A percentile compares a stretch with the other conserved stretches of the same genome.
phyloP scores from a whole-genome alignment of 92 coral and sea anemone genomes.

The Phenganax subtilis region DNA sequence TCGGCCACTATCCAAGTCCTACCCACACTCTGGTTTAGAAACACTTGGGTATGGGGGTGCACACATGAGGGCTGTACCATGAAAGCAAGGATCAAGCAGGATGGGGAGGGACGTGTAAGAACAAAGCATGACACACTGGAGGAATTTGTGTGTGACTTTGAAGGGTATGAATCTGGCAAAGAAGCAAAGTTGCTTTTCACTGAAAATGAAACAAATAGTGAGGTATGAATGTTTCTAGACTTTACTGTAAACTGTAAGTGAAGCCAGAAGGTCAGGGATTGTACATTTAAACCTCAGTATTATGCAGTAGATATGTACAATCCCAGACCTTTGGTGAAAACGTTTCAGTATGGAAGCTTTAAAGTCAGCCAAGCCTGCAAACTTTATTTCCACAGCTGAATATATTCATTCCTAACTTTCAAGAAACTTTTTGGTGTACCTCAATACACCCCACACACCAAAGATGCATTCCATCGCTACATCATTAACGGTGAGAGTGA shows the following conservation, averaged over 20 bases:
- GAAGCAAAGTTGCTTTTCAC: slow-evolving; percentile 74
- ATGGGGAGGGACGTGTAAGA: slow-evolving; percentile 52
- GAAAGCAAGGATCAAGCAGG: slow-evolving; percentile 72
- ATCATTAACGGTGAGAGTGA: slow-evolving; percentile 70
- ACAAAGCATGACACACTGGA: slow-evolving; percentile 83
- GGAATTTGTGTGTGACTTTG: slow-evolving; percentile 65
- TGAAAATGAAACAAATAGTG: slow-evolving; percentile 87
- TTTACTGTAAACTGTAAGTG: background rate
- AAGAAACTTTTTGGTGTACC: slow-evolving; percentile 58
- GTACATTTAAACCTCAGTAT: background rate
- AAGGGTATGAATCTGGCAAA: slow-evolving; percentile 68
- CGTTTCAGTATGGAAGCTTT: no score
- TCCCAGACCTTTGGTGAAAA: no score
- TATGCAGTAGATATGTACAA: background rate
- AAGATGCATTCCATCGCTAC: slow-evolving; percentile 92
- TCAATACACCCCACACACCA: slow-evolving; percentile 81
- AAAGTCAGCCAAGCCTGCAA: background rate
- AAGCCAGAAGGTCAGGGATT: background rate
- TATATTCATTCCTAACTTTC: background rate
- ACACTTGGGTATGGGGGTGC: slow-evolving; percentile 99
- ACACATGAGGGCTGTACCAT: slow-evolving; percentile 90
- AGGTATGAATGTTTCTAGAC: slow-evolving; percentile 41
- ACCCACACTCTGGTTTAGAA: slow-evolving; percentile 93
- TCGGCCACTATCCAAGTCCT: slow-evolving; percentile 72
- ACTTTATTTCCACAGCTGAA: background rate